Evolutionary conservation across 2,113 vertebrate species (phyloP), one percentile per base, ranked within the genome.

Genomic region (Malurus alboscapulatus): DNA sequence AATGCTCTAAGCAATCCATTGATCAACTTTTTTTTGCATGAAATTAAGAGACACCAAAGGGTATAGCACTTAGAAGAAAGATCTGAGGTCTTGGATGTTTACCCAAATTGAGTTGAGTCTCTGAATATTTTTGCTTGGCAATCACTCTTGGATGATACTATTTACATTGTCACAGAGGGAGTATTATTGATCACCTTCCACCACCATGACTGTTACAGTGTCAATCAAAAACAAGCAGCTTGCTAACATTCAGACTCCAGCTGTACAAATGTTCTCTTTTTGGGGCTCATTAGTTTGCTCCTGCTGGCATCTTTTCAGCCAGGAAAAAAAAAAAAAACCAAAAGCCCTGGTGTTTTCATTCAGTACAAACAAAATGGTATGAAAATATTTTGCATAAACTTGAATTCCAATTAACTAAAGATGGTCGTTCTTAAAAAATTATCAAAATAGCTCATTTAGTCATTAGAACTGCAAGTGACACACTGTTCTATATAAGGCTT

Each of bases 221-320:
- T 93, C 95, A 94, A 53, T 94, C 82, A 94, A 91, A 95, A 83
- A 1, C 71, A 85, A 94, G 61, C 68, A 93, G 75, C 87, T 90
- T 85, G 85, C 62, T 90, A 86, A 71, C 91, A 91, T 77, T 94
- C 87, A 89, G 71, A 71, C 71, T 92, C 44, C 67, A 94, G 95
- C 87, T 94, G 93, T 90, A 94, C 55, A 85, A 93, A 83, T 88
- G 62, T 54, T 93, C 58, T 91, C 42, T 95, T 92, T 85, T 91
- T 66, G 82, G 84, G 59, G 51, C 67, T 94, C 84, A 92, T 96
- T 93, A 91, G 18, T 79, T 92, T 80, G 51, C 51, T 95, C 84
- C 93, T 91, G 84, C 82, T 96, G 89, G 75, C 78, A 80, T 90
- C 54, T 90, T 90, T 86, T 92, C 87, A 90, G 62, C 9, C 59